Base-by-base conservation (phyloP, 2,888 invertebrate species). In the Cyclophora albipunctata region DNA sequence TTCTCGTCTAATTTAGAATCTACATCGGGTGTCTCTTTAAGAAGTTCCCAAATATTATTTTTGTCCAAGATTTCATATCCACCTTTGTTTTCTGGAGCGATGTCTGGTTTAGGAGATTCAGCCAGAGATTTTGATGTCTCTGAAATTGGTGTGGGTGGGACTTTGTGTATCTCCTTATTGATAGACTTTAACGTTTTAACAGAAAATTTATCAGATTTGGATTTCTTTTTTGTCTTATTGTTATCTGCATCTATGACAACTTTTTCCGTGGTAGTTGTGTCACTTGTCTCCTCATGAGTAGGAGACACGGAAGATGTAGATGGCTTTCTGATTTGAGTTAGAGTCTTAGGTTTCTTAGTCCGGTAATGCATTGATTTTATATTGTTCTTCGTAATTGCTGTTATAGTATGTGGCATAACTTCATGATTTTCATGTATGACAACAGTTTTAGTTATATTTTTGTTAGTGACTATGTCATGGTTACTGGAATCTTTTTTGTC, bases 31-130 rank as follows among this genome's bases (percentile, higher is more conserved):
- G 75, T 90, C 75, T 92, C 92, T 67, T 91, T 90, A 7, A 92
- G 73, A 64, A 92, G 80, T 48, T 91, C 91, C 92, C 92, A 92
- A 45, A 92, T 72, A 52, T 89, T 89, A 55, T 91, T 91, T 66
- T 91, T 91, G 62, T 92, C 90, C 49, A 91, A 69, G 51, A 92
- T 85, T 57, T 91, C 87, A 58, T 89, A 91, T 46, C 89, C 87
- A 61, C 88, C 89, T 63, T 86, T 90, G 60, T 81, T 85, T 73
- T 87, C 86, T 7, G 87, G 87, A 7, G 84, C 80, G 52, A 86
- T 81, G 57, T 89, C 81, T 40, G 73, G 57, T 67, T 84, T 85
- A 0, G 68, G 50, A 7, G 67, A 57, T 44, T 71, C 79, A 45
- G 66, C 64, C 47, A 87, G 52, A n/a, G 73, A 67, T 71, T 84